Evolutionary conservation across 2,113 vertebrate species (phyloP).

Genomic region (Centropristis striata): DNA sequence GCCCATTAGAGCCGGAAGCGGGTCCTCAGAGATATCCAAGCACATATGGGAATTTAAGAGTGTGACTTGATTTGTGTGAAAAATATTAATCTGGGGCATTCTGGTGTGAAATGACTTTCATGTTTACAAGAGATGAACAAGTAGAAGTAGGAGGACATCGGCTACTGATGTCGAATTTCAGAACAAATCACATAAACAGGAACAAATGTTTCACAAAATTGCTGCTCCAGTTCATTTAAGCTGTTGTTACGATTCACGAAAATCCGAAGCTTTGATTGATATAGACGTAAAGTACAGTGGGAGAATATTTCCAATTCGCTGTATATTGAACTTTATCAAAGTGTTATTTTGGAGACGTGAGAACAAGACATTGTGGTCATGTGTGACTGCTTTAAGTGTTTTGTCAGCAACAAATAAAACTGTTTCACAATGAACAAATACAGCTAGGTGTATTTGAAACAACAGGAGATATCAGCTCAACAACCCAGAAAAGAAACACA

Average conservation of each 20-base stretch:
- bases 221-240: background rate
- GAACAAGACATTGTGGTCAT: background rate
- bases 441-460: background rate
- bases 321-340: background rate
- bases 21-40: conserved; percentile 39
- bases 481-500: background rate
- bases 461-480: background rate
- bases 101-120: conserved; percentile 68
- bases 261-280: conserved; percentile 4
- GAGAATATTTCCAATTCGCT: background rate
- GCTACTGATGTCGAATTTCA: background rate
- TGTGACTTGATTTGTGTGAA: conserved; percentile 57
- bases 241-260: background rate
- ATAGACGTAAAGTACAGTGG: background rate
- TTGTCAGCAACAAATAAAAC: conserved; percentile 8
- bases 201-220: background rate
- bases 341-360: background rate
- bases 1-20: conserved; percentile 52
- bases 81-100: conserved; percentile 52
- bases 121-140: conserved; percentile 51
- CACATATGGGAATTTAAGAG: conserved; percentile 35
- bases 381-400: background rate
- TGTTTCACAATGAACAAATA: background rate
- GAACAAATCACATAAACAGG: conserved; percentile 18
- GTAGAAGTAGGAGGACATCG: conserved; percentile 13